A percentile compares a stretch with the other conserved stretches of the same genome.
These are phyloP conservation scores for Leucophenga varia DNA, from an alignment of 1,140 invertebrate species.

Conservation along the genomic window DNA sequence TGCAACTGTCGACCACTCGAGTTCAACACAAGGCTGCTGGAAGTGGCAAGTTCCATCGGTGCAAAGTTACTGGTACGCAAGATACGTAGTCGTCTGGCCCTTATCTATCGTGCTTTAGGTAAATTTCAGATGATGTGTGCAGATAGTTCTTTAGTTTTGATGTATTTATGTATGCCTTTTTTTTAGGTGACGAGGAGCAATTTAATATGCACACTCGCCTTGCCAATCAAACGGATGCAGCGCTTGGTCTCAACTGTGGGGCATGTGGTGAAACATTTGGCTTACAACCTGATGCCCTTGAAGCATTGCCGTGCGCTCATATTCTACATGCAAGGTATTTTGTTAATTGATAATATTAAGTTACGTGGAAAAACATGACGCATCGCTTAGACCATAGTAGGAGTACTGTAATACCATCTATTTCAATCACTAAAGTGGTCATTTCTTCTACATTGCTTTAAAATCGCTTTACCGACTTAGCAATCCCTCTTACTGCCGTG, in stretches of 20 bases:
- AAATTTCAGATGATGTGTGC: no score
- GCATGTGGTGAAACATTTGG: constrained; percentile 75
- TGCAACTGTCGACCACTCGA: constrained; percentile 81
- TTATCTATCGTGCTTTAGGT: constrained; percentile 76
- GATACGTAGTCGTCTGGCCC: constrained; percentile 71
- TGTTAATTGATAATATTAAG: no score
- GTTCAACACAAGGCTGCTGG: constrained; percentile 77
- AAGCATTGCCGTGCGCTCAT: constrained; percentile 79
- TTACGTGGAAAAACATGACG: no score
- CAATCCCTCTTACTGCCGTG: no score
- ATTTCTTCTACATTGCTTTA: no score
- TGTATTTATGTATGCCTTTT: no score
- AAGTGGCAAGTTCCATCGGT: constrained; percentile 77
- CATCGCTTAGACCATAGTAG: no score
- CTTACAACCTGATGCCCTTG: constrained; percentile 70
- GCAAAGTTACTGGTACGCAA: constrained; percentile 79
- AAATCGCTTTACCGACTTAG: no score
- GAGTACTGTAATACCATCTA: no score
- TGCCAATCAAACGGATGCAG: constrained; percentile 69
- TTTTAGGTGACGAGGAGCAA: constrained; percentile 80
- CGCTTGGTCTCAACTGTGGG: constrained; percentile 74
- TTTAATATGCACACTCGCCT: constrained; percentile 71
- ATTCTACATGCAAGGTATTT: constrained; percentile 81
- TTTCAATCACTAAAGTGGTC: no score
- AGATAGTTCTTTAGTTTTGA: no score